Percentiles rank a stretch among this genome's conserved stretches.
Evolutionary conservation across 2,888 invertebrate species (phyloP).

Genomic region (Hoplodrina ambigua): DNA sequence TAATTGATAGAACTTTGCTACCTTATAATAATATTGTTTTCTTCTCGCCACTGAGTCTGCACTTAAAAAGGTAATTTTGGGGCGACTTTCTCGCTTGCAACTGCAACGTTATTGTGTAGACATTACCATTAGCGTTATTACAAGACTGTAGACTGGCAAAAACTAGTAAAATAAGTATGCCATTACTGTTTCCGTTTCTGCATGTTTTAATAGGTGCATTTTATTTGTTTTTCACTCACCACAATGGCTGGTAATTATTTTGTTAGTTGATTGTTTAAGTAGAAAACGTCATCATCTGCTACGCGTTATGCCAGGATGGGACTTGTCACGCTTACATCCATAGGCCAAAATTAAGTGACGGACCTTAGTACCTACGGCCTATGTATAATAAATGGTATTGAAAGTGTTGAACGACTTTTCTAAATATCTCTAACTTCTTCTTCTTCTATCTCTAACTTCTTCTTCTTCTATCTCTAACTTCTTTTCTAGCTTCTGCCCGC

Average conservation of each 20-base stretch:
- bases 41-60: constrained; percentile 29
- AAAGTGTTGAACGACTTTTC: too few relatives aligned
- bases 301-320: too few relatives aligned
- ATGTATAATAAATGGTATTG: too few relatives aligned
- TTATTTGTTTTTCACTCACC: constrained; percentile 25
- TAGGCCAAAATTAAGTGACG: too few relatives aligned
- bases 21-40: constrained; percentile 48
- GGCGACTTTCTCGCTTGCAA: constrained; percentile 46
- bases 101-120: constrained; percentile 55
- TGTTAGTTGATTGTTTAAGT: background rate
- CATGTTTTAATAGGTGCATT: constrained; percentile 6
- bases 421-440: too few relatives aligned
- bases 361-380: too few relatives aligned
- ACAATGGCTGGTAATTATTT: constrained; percentile 8
- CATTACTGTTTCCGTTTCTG: constrained; percentile 24
- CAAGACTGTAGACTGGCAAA: constrained; percentile 42
- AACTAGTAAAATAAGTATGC: constrained; percentile 39
- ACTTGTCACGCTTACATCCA: too few relatives aligned
- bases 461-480: too few relatives aligned
- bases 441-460: too few relatives aligned
- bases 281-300: background rate
- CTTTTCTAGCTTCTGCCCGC: too few relatives aligned
- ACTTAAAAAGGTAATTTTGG: constrained; percentile 50
- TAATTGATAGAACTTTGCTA: constrained; percentile 70
- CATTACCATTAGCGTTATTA: constrained; percentile 60